Base-by-base conservation (phyloP, 2,888 invertebrate genomes). In the Sussaba pulchella region DNA sequence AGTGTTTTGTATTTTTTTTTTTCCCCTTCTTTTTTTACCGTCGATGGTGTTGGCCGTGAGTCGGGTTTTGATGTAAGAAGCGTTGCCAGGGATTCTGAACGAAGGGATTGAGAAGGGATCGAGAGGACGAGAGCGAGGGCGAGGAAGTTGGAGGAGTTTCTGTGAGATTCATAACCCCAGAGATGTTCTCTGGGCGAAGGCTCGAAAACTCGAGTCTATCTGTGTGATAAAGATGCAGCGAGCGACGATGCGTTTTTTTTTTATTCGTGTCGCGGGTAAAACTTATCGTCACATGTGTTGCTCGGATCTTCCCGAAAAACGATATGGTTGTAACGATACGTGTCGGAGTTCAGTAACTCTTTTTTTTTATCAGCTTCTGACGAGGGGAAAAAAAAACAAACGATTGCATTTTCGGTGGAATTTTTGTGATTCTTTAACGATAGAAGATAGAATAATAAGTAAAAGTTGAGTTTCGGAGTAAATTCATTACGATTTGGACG, bases 1-100 rank as follows among this genome's bases (percentile, higher is more conserved):
- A 84, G 84, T 78, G 78, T 73, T 76, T 83, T 78, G 52, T 71
- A 52, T 66, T 45, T 43, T 47, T 50, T 41, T 70, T 41, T 14
- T 57, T 41, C 21, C 1, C 4, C 6, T 31, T 31, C 6, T 31
- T 31, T 31, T 6, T 31, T 2, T 6, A 2, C 31, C 31, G 26
- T 59, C 54, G 45, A 31, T 50, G 31, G 36, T 21, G 10, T 67
- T 45, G 12, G 9, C 21, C 17, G 45, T 1, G 50, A n/a, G 59
- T 14, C 59, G 61, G n/a, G 39, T 72, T 61, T 39, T 26, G 17
- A 45, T 45, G 36, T 36, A 57, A 47, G 66, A 61, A 39, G 57
- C 10, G 69, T 19, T 10, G 26, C 54, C n/a, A n/a, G n/a, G n/a
- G n/a, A n/a, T n/a, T n/a, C n/a, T n/a, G n/a, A 43, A 21, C 19